A percentile compares a stretch with the other conserved stretches of the same genome.
These are phyloP conservation scores for Drosophila micromelanica DNA, from an alignment of 1,140 invertebrate species.

Conservation along the genomic window DNA sequence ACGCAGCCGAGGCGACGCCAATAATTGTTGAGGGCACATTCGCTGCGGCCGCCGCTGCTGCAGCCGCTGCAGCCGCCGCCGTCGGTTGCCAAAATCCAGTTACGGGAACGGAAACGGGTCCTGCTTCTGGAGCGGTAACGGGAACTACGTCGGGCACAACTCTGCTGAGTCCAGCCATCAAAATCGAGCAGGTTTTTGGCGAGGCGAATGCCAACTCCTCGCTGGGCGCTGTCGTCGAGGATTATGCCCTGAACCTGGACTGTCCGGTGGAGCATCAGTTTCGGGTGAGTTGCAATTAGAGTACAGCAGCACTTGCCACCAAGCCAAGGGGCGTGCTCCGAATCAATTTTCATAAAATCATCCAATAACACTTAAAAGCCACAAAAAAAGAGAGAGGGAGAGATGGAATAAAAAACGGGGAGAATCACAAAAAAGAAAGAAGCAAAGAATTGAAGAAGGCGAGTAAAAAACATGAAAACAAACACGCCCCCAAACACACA, in stretches of 20 bases:
- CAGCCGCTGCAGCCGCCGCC: constrained; percentile 50
- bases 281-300: constrained; percentile 65
- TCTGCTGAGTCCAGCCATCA: constrained; percentile 73
- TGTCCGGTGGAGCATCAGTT: constrained; percentile 70
- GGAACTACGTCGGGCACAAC: constrained; percentile 33
- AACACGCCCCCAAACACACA: constrained; percentile 70
- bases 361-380: constrained; percentile 77
- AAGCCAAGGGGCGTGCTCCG: constrained; percentile 61
- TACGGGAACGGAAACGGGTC: not conserved
- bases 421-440: constrained; percentile 21
- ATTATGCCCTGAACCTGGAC: constrained; percentile 72
- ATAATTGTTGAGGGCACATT: constrained; percentile 74
- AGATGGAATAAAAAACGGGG: not conserved
- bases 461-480: constrained; percentile 70
- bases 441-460: constrained; percentile 37
- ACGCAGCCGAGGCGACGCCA: constrained; percentile 54
- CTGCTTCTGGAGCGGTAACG: not conserved
- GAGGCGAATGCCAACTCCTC: constrained; percentile 51
- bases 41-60: constrained; percentile 58
- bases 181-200: constrained; percentile 78
- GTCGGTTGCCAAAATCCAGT: constrained; percentile 38
- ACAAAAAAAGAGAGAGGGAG: constrained; percentile 15
- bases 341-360: constrained; percentile 81
- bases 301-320: constrained; percentile 43
- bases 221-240: constrained; percentile 62